Conservation (phyloP, 2,797 vertebrate genomes). For the Phylloscopus collybita region DNA sequence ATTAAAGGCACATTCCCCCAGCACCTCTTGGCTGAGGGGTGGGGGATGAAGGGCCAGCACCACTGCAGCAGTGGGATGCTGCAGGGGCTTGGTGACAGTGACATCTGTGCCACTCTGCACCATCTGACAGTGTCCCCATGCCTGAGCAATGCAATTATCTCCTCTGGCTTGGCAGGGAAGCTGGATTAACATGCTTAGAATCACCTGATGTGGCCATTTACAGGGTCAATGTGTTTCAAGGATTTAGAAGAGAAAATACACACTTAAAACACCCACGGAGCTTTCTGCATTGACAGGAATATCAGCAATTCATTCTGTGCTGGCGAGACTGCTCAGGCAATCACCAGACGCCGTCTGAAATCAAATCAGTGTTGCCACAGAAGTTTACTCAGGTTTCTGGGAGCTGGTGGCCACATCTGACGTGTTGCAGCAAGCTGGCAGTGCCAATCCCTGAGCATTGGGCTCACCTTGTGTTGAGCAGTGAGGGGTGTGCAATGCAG, state of each 20-base stretch:
- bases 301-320: conserved; percentile 13
- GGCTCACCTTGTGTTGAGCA: neutral
- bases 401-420: neutral
- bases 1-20: neutral
- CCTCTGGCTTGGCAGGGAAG: conserved; percentile 49
- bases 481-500: neutral
- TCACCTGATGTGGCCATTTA: conserved; percentile 67
- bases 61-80: neutral
- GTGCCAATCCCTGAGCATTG: neutral
- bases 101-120: conserved; percentile 28
- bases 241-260: conserved; percentile 53
- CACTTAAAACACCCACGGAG: conserved; percentile 13
- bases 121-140: neutral
- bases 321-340: neutral
- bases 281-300: conserved; percentile 6
- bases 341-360: neutral
- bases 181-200: conserved; percentile 67
- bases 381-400: conserved; percentile 5
- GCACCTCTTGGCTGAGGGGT: neutral
- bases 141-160: conserved; percentile 53
- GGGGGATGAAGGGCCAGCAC: neutral
- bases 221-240: conserved; percentile 58
- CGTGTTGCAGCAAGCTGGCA: neutral
- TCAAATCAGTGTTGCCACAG: neutral
- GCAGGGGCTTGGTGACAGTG: neutral